Conservation (phyloP, 2,888 invertebrate genomes). For the Luffia ferchaultella region DNA sequence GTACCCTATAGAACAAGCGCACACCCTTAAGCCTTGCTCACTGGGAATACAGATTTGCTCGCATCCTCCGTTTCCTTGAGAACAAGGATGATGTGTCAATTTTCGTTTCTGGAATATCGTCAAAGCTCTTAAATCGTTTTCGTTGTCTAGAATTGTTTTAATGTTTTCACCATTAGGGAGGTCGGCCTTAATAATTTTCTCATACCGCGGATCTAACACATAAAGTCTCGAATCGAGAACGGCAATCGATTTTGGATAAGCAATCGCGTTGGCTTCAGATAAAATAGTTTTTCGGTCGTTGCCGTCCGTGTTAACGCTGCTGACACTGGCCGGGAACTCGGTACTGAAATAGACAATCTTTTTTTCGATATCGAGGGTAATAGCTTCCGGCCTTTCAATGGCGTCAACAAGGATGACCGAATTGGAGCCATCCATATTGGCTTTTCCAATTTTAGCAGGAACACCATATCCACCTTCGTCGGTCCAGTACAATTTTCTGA, state of each 20-base stretch:
- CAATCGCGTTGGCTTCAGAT: slow-evolving; percentile 74
- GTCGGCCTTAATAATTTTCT: slow-evolving; percentile 87
- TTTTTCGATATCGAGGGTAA: slow-evolving; percentile 84
- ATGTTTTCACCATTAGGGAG: slow-evolving; percentile 82
- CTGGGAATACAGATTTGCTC: slow-evolving; percentile 93
- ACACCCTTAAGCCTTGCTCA: slow-evolving; percentile 77
- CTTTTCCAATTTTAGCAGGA: slow-evolving; percentile 87
- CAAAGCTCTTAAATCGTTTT: slow-evolving; percentile 86
- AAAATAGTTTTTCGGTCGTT: slow-evolving; percentile 73
- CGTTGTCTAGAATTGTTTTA: slow-evolving; percentile 81
- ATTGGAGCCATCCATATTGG: slow-evolving; percentile 92
- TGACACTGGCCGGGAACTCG: slow-evolving; percentile 75
- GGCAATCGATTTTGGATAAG: slow-evolving; percentile 81
- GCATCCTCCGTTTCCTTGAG: slow-evolving; percentile 89
- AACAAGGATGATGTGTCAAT: slow-evolving; percentile 84
- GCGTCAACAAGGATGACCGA: slow-evolving; percentile 76
- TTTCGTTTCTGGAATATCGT: slow-evolving; percentile 88
- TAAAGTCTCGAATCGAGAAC: slow-evolving; percentile 82
- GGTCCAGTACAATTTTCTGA: slow-evolving; percentile 90
- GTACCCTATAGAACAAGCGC: slow-evolving; percentile 92
- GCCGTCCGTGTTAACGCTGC: slow-evolving; percentile 77
- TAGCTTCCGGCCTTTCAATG: slow-evolving; percentile 80
- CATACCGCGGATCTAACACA: slow-evolving; percentile 88
- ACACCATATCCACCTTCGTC: slow-evolving; percentile 94
- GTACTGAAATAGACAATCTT: slow-evolving; percentile 90